Conservation (phyloP, 2,797 vertebrate species). For the Molossus molossus region DNA sequence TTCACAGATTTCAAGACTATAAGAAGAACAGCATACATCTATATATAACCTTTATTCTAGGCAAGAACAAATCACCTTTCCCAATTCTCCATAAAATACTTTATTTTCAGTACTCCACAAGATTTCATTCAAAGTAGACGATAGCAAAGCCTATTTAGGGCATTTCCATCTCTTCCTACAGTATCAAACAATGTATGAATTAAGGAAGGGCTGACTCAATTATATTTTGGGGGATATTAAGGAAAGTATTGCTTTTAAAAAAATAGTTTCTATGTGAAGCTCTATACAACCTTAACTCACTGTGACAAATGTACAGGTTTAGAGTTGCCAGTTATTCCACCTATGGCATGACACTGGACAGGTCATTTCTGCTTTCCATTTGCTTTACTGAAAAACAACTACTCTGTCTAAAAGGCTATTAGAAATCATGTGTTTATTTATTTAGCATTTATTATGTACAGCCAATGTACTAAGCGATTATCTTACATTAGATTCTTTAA, state of each 20-base stretch:
- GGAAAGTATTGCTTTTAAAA: slow-evolving; percentile 41
- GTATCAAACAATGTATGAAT: slow-evolving; percentile 55
- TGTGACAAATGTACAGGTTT: not conserved
- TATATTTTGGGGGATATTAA: not conserved
- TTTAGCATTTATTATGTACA: slow-evolving; percentile 24
- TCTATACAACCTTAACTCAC: not conserved
- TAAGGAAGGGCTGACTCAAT: slow-evolving; percentile 20
- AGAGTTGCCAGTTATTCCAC: not conserved
- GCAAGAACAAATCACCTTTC: slow-evolving; percentile 67
- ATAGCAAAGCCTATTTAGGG: not conserved
- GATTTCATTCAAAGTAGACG: slow-evolving; percentile 30
- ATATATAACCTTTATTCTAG: slow-evolving; percentile 48
- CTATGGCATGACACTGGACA: not conserved
- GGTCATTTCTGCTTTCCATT: not conserved
- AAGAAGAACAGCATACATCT: slow-evolving; percentile 54
- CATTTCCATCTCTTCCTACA: slow-evolving; percentile 35
- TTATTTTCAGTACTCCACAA: slow-evolving; percentile 48
- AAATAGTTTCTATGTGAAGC: not conserved
- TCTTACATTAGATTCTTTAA: slow-evolving; percentile 42
- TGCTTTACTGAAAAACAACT: not conserved
- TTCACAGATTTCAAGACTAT: slow-evolving; percentile 59
- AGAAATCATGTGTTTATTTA: slow-evolving; percentile 34
- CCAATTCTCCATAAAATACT: slow-evolving; percentile 40
- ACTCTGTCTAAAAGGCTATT: not conserved
- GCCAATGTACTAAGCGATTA: not conserved